Evolutionary conservation across 2,888 invertebrate species (phyloP), one percentile per base, ranked within the genome.

Genomic region (Papilio elwesi): DNA sequence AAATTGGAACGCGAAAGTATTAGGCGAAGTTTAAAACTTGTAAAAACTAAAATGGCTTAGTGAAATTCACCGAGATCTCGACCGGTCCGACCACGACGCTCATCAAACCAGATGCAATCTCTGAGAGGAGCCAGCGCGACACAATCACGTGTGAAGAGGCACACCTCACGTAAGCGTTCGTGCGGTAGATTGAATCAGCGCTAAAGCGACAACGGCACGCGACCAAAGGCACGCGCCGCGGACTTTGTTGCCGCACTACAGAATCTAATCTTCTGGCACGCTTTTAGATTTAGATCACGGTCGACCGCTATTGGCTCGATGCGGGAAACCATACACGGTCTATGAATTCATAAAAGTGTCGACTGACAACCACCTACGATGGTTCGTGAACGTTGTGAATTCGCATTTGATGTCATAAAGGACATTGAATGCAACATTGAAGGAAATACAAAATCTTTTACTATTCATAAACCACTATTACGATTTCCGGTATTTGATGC

Each of bases 71-170:
- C 81, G 81, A 79, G 83, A 80, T 78, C 78, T 75, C 75, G 76
- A 78, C 77, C 74, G 71, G 75, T 77, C 76, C 77, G 78, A 77
- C 81, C 84, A 83, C 80, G 82, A 85, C 82, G 82, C 83, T 87
- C 87, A 89, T 90, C 89, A 87, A 85, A 79, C n/a, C 81, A 87
- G 92, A 92, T 92, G 89, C 79, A 82, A 92, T 93, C 92, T 87
- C 74, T 73, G 71, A 80, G 85, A 87, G 83, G 83, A 80, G 83
- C 85, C 86, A 85, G 82, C 81, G 79, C 78, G 82, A 74, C 82
- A 86, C 89, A 87, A 90, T 91, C 92, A 92, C 88, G 93, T 92
- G 93, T 93, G 92, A 92, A 90, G 90, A 89, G 89, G 91, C 90
- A 90, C 87, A 88, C 85, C 88, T 86, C 89, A 87, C 86, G 90